phyloP scores from a whole-genome alignment of 1,140 invertebrate genomes.

The Stegodyphus dumicola region DNA sequence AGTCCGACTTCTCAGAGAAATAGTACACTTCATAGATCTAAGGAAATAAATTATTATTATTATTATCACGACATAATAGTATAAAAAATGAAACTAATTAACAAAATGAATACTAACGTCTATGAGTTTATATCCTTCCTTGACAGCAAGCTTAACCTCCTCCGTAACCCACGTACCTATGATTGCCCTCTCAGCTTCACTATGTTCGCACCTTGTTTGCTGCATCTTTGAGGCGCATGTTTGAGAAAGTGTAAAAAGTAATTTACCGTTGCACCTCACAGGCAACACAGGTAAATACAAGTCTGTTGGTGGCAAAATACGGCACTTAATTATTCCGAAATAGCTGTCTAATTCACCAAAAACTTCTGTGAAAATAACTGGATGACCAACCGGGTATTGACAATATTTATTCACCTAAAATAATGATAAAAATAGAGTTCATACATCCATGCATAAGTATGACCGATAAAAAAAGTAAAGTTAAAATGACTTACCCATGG shows the following conservation, averaged over 20 bases:
- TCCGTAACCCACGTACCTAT: constrained; percentile 35
- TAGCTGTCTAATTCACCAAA: constrained; percentile 31
- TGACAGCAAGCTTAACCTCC: constrained; percentile 32
- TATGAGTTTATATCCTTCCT: constrained; percentile 37
- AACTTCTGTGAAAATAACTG: not conserved
- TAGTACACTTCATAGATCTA: too few relatives aligned
- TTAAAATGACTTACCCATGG: constrained; percentile 8
- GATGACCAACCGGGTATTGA: constrained; percentile 33
- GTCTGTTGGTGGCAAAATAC: constrained; percentile 47
- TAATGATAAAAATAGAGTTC: not conserved
- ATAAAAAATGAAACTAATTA: not conserved
- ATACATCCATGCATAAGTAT: not conserved
- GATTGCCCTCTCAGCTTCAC: constrained; percentile 21
- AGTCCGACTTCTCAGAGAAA: too few relatives aligned
- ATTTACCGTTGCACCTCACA: constrained; percentile 15
- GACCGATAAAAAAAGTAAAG: not conserved
- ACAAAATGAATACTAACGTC: constrained; percentile 1
- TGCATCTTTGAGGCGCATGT: constrained; percentile 18
- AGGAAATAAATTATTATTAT: not conserved
- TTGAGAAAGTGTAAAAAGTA: constrained; percentile 37
- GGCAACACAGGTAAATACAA: constrained; percentile 15
- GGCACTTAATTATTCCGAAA: constrained; percentile 64
- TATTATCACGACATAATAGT: not conserved
- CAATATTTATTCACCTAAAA: constrained; percentile 11
- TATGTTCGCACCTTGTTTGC: constrained; percentile 21